A percentile compares a stretch with the other conserved stretches of the same genome.
phyloP scores from a whole-genome alignment of 1,140 invertebrate genomes.

The Nomia melanderi region DNA sequence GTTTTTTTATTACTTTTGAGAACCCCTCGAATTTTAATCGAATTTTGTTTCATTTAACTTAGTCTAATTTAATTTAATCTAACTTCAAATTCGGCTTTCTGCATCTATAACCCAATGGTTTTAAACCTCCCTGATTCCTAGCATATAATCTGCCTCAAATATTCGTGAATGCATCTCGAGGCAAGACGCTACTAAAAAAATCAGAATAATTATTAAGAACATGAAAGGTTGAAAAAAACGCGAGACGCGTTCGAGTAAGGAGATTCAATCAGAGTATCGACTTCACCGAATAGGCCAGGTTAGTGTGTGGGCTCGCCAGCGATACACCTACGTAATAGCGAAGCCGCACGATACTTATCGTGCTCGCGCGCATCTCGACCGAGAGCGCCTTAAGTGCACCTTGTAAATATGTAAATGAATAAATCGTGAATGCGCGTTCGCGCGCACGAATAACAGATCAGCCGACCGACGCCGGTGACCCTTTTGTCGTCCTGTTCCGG shows the following conservation, averaged over 20 bases:
- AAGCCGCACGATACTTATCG: conserved; percentile 37
- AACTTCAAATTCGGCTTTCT: too few species aligned
- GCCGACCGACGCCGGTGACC: conserved; percentile 5
- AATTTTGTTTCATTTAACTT: too few species aligned
- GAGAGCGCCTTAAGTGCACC: conserved; percentile 34
- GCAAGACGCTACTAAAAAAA: too few species aligned
- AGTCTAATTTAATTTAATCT: too few species aligned
- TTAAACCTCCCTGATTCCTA: too few species aligned
- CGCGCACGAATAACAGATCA: conserved; percentile 26
- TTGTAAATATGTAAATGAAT: conserved; percentile 50
- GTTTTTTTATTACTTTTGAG: too few species aligned
- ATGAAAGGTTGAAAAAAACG: not conserved
- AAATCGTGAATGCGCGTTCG: conserved; percentile 28
- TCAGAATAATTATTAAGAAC: too few species aligned
- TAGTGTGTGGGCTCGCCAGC: not conserved
- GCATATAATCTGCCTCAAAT: too few species aligned
- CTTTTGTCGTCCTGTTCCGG: conserved; percentile 37
- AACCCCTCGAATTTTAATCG: too few species aligned
- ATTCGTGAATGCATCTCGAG: too few species aligned
- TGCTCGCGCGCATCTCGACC: conserved; percentile 36
- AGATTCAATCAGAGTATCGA: conserved; percentile 16
- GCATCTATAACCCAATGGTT: too few species aligned
- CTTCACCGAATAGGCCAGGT: conserved; percentile 21
- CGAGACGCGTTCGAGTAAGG: not conserved
- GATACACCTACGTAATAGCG: conserved; percentile 41